Base-by-base conservation (phyloP, 1,140 invertebrate species). In the Halesus radiatus region DNA sequence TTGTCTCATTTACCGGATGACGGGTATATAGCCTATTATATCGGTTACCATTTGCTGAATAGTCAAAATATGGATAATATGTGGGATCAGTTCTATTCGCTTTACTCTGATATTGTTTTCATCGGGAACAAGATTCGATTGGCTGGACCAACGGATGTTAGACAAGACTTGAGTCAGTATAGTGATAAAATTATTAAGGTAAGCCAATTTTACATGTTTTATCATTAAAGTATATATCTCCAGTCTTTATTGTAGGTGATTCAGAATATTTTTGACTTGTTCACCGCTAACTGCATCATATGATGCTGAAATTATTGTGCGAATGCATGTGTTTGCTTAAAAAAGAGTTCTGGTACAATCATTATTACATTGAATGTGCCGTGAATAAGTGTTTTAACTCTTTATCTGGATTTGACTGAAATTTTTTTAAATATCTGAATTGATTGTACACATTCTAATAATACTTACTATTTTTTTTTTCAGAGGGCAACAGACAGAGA, bases 71-170 rank as follows among this genome's bases (percentile, higher is more conserved):
- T 56, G 23, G 66, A 83, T 20, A 66, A 78, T 13, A 78, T 76
- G 70, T 78, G 53, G 29, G 32, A 76, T 20, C 23, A 77, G 15
- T 83, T 83, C 68, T 8, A 79, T 53, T 74, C 45, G 15, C 74
- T 83, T 8, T 83, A 72, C 29, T 76, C 32, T 15, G 66, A 83
- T 45, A 76, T 83, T 13, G 32, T 75, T 45, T 83, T 81, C 45
- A 77, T 83, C 18, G 82, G 82, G n/a, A 83, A 81, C 45, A 83
- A 81, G 60, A 81, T 83, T 45, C 68, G 82, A 18, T n/a, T 81
- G 29, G 73, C 76, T 0, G 82, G 82, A 45, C 77, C 72, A 3
- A 54, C 62, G 1, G 66, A 73, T 45, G 56, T 75, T 3, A 26
- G 72, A 3, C 18, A 45, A 45, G 82, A 83, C 78, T 77, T 83